Percentiles rank a stretch among this genome's conserved stretches.
Conservation (phyloP, 2,888 invertebrate species). For the Microctonus brassicae region DNA sequence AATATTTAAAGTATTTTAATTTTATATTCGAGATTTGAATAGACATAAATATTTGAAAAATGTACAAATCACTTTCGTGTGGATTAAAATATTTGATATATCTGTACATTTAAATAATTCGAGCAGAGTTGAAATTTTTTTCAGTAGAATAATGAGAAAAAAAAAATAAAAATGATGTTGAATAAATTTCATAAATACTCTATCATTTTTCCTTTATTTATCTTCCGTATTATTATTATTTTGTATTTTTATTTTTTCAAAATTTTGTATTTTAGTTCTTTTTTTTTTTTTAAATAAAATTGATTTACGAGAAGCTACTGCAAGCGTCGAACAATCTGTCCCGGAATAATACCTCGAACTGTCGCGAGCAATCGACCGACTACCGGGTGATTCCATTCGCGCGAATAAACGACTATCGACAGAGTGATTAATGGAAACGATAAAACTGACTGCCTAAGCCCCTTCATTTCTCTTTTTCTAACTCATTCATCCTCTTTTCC, state of each 20-base stretch:
- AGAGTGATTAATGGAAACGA: conserved; percentile 40
- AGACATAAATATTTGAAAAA: background rate
- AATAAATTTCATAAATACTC: background rate
- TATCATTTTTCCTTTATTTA: background rate
- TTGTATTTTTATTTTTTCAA: background rate
- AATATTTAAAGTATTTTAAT: background rate
- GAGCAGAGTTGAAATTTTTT: background rate
- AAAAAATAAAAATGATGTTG: conserved; percentile 8
- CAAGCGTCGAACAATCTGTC: conserved; percentile 38
- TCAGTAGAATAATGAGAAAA: background rate
- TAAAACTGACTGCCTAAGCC: conserved; percentile 37
- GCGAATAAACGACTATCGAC: conserved; percentile 39
- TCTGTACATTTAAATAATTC: background rate
- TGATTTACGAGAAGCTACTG: conserved; percentile 34
- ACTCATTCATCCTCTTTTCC: conserved; percentile 18
- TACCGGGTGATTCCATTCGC: conserved; percentile 38
- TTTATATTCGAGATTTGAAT: background rate
- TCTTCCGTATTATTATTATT: background rate
- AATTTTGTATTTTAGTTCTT: background rate
- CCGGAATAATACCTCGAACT: conserved; percentile 37
- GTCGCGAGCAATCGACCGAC: conserved; percentile 37
- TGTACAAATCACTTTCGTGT: background rate
- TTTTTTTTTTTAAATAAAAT: conserved; percentile 29
- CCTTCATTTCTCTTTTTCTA: conserved; percentile 18
- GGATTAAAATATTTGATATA: background rate